phyloP scores from a whole-genome alignment of 2,113 vertebrate species.

The Rhea americana region DNA sequence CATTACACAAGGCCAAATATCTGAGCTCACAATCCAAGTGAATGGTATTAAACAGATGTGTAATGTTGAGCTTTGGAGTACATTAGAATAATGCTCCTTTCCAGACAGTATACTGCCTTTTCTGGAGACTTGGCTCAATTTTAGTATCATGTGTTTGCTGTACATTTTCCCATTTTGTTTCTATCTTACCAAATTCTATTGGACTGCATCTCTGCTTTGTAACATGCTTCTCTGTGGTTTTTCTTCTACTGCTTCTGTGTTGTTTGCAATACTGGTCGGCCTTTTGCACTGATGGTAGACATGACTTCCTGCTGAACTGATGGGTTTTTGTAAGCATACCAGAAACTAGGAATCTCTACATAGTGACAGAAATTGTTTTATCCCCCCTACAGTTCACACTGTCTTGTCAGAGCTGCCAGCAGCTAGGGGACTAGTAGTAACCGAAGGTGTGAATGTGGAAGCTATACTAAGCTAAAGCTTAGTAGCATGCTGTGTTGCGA shows the following conservation, averaged over 20 bases:
- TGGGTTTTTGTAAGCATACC: neutral
- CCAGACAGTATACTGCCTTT: neutral
- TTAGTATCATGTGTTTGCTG: neutral
- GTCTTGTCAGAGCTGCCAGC: slow-evolving; percentile 33
- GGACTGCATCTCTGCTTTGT: neutral
- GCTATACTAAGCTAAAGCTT: neutral
- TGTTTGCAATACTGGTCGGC: neutral
- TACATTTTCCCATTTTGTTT: neutral
- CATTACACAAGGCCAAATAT: neutral
- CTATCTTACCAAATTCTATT: neutral
- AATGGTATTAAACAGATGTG: neutral
- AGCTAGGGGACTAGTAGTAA: neutral
- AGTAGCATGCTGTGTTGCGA: slow-evolving; percentile 12
- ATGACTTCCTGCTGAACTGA: neutral
- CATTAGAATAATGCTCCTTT: neutral
- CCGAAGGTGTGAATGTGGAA: slow-evolving; percentile 3
- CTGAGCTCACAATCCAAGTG: neutral
- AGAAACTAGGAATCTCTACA: neutral
- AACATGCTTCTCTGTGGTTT: neutral
- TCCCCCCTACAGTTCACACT: neutral
- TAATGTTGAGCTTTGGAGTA: neutral
- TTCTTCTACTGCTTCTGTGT: neutral
- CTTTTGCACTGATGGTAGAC: neutral
- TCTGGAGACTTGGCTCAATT: neutral
- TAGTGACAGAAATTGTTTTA: slow-evolving; percentile 17